A percentile compares a stretch with the other conserved stretches of the same genome.
phyloP scores from a whole-genome alignment of 2,797 vertebrate genomes.

The Pseudochaenichthys georgianus region DNA sequence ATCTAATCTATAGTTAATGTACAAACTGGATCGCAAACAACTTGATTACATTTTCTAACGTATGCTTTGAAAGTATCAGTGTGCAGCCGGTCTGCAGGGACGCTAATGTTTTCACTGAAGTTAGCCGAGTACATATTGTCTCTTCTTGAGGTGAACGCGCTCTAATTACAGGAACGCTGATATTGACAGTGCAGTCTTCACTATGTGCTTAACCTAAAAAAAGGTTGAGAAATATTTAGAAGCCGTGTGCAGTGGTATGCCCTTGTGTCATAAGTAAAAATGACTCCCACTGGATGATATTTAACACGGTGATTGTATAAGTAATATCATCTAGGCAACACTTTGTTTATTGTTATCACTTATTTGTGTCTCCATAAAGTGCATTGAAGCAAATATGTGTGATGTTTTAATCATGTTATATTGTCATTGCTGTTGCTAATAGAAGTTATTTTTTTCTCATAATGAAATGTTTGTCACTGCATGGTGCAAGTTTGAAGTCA shows the following conservation, averaged over 20 bases:
- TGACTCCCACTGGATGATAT: neutral
- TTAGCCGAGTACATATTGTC: slow-evolving; percentile 71
- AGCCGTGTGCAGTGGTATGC: neutral
- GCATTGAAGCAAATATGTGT: slow-evolving; percentile 40
- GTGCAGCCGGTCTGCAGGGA: slow-evolving; percentile 65
- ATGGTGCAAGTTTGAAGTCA: neutral
- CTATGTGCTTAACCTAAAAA: slow-evolving; percentile 43
- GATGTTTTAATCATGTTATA: slow-evolving; percentile 47
- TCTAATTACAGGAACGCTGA: slow-evolving; percentile 61
- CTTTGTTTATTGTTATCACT: slow-evolving; percentile 7
- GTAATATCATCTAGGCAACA: neutral
- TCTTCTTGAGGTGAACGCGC: slow-evolving; percentile 59
- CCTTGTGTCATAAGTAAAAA: neutral
- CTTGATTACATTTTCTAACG: slow-evolving; percentile 69
- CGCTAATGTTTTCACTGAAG: slow-evolving; percentile 68
- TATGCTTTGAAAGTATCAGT: slow-evolving; percentile 61
- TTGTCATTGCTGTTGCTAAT: slow-evolving; percentile 9
- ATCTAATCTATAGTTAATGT: slow-evolving; percentile 68
- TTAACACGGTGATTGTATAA: neutral
- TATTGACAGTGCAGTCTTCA: slow-evolving; percentile 36
- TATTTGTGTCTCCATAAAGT: neutral
- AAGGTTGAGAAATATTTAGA: slow-evolving; percentile 4
- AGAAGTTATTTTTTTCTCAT: slow-evolving; percentile 1
- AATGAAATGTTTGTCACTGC: neutral
- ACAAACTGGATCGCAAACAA: slow-evolving; percentile 76